Conservation (phyloP, 2,888 invertebrate species). For the Spodoptera littoralis region DNA sequence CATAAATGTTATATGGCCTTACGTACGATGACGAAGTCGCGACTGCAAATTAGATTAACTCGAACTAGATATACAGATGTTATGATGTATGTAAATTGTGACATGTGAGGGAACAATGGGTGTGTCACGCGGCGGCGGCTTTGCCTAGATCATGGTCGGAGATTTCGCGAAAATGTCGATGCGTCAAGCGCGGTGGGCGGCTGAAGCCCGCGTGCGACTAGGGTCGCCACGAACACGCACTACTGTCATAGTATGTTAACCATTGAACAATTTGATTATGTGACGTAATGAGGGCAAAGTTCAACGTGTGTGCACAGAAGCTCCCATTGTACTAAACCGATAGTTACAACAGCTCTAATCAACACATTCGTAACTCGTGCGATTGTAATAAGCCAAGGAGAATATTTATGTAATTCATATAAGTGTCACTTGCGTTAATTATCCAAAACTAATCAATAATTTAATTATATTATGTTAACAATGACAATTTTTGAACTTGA, state of each 20-base stretch:
- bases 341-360: too few species aligned
- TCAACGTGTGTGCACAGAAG: conserved; percentile 3
- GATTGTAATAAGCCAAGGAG: too few species aligned
- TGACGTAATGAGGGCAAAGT: conserved; percentile 10
- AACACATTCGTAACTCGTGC: too few species aligned
- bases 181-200: conserved; percentile 55
- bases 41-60: conserved; percentile 37
- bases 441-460: too few species aligned
- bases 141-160: conserved; percentile 52
- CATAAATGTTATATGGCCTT: too few species aligned
- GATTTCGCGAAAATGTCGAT: conserved; percentile 56
- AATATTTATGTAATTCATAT: too few species aligned
- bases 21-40: conserved; percentile 5
- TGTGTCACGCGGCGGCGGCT: conserved; percentile 61
- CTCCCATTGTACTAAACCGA: neutral
- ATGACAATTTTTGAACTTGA: too few species aligned
- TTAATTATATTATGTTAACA: too few species aligned
- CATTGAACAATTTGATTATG: neutral
- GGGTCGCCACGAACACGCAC: conserved; percentile 35
- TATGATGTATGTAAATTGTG: conserved; percentile 43
- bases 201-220: conserved; percentile 17
- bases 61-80: conserved; percentile 35
- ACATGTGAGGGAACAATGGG: conserved; percentile 47
- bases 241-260: neutral
- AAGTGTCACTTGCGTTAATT: too few species aligned